Conservation (phyloP, 2,888 invertebrate species). For the Acleris literana region DNA sequence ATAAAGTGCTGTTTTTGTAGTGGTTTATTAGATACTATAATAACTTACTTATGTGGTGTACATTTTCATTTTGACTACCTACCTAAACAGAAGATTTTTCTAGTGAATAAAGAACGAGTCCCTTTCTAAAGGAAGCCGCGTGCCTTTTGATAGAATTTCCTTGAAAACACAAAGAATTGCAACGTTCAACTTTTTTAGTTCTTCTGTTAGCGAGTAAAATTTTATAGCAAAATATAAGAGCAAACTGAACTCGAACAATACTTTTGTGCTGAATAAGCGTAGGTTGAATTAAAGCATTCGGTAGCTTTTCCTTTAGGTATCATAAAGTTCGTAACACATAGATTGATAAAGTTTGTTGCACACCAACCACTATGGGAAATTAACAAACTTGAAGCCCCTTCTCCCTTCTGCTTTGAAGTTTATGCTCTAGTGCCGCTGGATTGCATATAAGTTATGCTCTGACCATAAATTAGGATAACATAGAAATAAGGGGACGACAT, state of each 20-base stretch:
- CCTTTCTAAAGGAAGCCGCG: constrained; percentile 49
- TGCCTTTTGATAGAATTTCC: constrained; percentile 52
- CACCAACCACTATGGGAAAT: constrained; percentile 69
- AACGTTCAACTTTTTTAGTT: constrained; percentile 41
- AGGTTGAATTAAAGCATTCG: neutral
- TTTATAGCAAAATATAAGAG: constrained; percentile 16
- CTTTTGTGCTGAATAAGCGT: constrained; percentile 1
- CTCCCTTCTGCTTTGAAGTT: constrained; percentile 60
- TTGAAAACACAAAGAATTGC: constrained; percentile 45
- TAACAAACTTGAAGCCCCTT: constrained; percentile 69
- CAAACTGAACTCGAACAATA: constrained; percentile 17
- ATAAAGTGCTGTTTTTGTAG: neutral
- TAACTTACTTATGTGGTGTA: no score
- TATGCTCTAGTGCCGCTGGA: constrained; percentile 49
- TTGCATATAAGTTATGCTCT: constrained; percentile 61
- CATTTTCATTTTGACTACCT: neutral
- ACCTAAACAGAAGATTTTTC: constrained; percentile 28
- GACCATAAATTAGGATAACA: constrained; percentile 44
- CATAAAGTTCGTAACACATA: constrained; percentile 61
- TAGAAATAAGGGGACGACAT: neutral
- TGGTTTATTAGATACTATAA: neutral
- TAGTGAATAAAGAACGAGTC: constrained; percentile 43
- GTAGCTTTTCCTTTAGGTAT: constrained; percentile 40
- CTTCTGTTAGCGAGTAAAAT: constrained; percentile 16
- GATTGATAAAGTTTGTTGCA: constrained; percentile 74